A percentile compares a stretch with the other conserved stretches of the same genome.
Evolutionary conservation across 2,113 vertebrate species (phyloP).

Genomic region (Pterocles burchelli): DNA sequence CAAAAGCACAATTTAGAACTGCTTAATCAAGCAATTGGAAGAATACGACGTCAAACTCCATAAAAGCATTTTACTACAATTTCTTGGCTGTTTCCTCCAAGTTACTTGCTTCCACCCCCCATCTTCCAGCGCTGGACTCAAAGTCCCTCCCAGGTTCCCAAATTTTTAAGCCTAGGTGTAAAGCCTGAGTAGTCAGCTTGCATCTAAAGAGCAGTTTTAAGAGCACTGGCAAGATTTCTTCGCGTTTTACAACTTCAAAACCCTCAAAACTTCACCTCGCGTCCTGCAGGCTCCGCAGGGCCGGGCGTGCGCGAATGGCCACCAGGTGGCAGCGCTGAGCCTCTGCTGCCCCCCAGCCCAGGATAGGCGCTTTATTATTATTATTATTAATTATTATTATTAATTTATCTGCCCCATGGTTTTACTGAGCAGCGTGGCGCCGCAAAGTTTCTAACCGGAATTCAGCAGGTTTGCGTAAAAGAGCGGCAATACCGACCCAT

Average conservation of each 20-base stretch:
- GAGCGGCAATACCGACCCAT: neutral
- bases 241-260: neutral
- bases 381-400: neutral
- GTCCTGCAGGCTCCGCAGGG: neutral
- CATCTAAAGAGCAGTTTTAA: neutral
- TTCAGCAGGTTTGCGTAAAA: neutral
- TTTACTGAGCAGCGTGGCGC: neutral
- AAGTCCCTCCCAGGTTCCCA: neutral
- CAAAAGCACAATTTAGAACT: neutral
- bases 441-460: neutral
- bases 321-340: slow-evolving; percentile 95
- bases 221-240: neutral
- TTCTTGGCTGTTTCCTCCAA: neutral
- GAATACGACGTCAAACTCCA: neutral
- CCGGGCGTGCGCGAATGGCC: slow-evolving; percentile 49
- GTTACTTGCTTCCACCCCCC: slow-evolving; percentile 25
- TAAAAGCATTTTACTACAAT: slow-evolving; percentile 1
- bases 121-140: neutral
- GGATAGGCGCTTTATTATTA: neutral
- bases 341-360: slow-evolving; percentile 25
- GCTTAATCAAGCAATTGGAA: neutral
- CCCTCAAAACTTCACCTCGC: neutral
- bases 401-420: neutral
- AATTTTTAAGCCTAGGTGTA: neutral
- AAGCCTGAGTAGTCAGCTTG: neutral